Percentiles rank a stretch among this genome's conserved stretches.
These are phyloP conservation scores for Onychomys arenicola DNA, from an alignment of 2,797 vertebrate genomes.

Conservation along the genomic window DNA sequence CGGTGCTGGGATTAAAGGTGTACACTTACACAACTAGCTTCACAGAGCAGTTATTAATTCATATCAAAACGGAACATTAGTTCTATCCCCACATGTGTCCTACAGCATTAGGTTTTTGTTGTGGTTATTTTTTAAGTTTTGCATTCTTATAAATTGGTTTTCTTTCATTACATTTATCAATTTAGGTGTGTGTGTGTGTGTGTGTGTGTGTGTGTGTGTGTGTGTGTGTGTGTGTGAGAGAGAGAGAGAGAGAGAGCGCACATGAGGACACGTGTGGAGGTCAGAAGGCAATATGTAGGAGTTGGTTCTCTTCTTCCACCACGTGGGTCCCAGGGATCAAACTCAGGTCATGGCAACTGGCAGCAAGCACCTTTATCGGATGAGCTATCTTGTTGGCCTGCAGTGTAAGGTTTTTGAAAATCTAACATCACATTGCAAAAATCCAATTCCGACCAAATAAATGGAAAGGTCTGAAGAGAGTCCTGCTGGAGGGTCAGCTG, in stretches of 20 bases:
- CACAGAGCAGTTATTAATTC: not conserved
- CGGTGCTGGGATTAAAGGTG: not conserved
- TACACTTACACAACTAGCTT: not conserved
- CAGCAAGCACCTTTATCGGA: not conserved
- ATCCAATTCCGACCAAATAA: not conserved
- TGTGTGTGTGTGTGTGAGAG: too few relatives aligned
- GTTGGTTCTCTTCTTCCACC: not conserved
- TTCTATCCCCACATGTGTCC: not conserved
- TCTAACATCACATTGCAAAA: not conserved
- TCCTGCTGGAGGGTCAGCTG: conserved; percentile 78
- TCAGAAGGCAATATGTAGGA: not conserved
- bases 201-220: too few relatives aligned
- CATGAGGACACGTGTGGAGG: not conserved
- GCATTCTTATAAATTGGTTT: not conserved
- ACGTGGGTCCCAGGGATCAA: not conserved
- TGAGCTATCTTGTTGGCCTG: not conserved
- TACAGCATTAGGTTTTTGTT: not conserved
- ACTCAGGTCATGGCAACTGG: not conserved
- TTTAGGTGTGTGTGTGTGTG: too few relatives aligned
- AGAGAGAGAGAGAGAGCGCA: too few relatives aligned
- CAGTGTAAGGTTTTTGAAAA: not conserved
- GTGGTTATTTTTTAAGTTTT: not conserved
- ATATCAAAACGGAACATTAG: not conserved
- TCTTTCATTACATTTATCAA: not conserved
- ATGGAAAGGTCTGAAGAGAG: not conserved